Evolutionary conservation across 2,888 invertebrate genomes (phyloP).

Genomic region (Lepidochitona cinerea): DNA sequence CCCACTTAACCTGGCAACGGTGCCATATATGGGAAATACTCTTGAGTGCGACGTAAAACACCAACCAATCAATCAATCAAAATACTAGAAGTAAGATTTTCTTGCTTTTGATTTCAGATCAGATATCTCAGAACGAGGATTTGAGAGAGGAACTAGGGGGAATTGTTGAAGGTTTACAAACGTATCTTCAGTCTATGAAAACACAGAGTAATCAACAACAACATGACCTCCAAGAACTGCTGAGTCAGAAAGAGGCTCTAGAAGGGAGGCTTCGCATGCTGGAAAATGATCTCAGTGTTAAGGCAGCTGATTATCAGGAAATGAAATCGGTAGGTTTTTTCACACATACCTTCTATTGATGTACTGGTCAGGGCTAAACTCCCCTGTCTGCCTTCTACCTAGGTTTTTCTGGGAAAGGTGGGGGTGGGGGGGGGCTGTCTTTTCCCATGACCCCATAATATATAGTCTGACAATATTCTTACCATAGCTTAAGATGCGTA

Average conservation of each 20-base stretch:
- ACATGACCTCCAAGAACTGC: conserved; percentile 51
- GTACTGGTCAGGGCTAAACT: too few relatives aligned
- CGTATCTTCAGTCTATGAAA: conserved; percentile 62
- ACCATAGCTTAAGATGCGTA: too few relatives aligned
- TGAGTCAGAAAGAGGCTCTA: conserved; percentile 55
- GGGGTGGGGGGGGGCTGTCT: too few relatives aligned
- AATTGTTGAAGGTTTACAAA: conserved; percentile 61
- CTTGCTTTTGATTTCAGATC: conserved; percentile 17
- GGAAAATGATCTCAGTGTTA: conserved; percentile 52
- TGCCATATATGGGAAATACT: too few relatives aligned
- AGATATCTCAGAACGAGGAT: conserved; percentile 41
- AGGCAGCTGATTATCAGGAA: conserved; percentile 32
- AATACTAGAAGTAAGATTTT: neutral
- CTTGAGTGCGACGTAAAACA: neutral
- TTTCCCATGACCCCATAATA: too few relatives aligned
- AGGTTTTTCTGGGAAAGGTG: too few relatives aligned
- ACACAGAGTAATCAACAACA: conserved; percentile 55
- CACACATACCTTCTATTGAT: too few relatives aligned
- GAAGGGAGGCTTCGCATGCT: conserved; percentile 48
- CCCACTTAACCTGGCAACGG: too few relatives aligned
- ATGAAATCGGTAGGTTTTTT: conserved; percentile 47
- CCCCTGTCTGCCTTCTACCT: too few relatives aligned
- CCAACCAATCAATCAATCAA: neutral
- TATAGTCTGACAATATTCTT: too few relatives aligned
- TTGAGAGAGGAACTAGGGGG: conserved; percentile 62